Percentiles rank a stretch among this genome's conserved stretches.
Conservation (phyloP, 92 coral and sea anemone genomes). For the Galaxea fascicularis region DNA sequence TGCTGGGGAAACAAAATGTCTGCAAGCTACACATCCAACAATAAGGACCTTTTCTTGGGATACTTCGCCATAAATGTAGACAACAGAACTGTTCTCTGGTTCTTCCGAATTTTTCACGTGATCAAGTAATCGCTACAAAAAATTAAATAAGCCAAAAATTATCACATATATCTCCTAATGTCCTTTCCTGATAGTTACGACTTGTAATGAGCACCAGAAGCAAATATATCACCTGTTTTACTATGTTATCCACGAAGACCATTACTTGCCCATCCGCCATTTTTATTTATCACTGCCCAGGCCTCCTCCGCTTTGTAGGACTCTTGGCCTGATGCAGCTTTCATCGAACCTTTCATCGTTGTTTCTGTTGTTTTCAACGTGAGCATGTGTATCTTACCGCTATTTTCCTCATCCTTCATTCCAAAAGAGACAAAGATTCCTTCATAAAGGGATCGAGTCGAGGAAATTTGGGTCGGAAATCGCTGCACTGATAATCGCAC, state of each 20-base stretch:
- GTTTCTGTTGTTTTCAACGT: not conserved
- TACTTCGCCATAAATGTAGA: slow-evolving; percentile 69
- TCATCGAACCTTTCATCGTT: too few species aligned
- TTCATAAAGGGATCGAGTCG: not conserved
- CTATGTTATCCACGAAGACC: slow-evolving; percentile 48
- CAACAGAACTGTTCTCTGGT: slow-evolving; percentile 6
- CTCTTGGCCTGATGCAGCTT: too few species aligned
- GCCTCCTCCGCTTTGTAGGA: not conserved
- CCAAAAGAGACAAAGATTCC: not conserved
- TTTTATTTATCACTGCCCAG: slow-evolving; percentile 29
- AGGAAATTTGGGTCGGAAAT: not conserved
- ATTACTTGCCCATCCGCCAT: slow-evolving; percentile 66
- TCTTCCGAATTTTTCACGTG: slow-evolving; percentile 23
- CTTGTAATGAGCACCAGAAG: not conserved
- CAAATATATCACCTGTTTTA: slow-evolving; percentile 61
- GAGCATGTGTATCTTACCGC: too few species aligned
- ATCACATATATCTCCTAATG: not conserved
- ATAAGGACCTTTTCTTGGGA: slow-evolving; percentile 28
- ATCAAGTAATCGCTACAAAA: slow-evolving; percentile 52
- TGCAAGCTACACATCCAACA: slow-evolving; percentile 75
- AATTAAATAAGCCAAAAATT: not conserved
- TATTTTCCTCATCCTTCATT: too few species aligned
- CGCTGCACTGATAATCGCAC: too few species aligned
- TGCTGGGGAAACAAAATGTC: slow-evolving; percentile 31
- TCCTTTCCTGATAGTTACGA: not conserved